Conservation (phyloP, 2,888 invertebrate genomes). For the Rosalia funebris region DNA sequence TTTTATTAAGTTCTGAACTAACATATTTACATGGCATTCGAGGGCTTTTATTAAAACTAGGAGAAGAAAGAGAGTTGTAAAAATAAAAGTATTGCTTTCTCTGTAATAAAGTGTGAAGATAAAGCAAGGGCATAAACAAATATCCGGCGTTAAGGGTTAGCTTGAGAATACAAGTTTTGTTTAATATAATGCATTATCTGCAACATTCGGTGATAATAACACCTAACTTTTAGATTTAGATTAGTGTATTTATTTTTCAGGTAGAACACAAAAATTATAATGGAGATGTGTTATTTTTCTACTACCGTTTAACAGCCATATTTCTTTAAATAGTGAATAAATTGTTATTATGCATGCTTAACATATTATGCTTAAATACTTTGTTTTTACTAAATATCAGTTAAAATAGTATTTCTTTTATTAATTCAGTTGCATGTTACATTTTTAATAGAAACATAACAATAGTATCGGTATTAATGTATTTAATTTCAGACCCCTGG, state of each 20-base stretch:
- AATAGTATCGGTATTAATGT: no score
- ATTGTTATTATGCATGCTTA: no score
- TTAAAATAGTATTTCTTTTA: no score
- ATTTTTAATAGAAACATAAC: no score
- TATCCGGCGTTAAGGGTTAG: slow-evolving; percentile 28
- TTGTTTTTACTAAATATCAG: no score
- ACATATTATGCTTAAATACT: no score
- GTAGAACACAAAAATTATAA: not conserved
- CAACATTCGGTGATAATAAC: slow-evolving; percentile 7
- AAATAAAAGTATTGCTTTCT: slow-evolving; percentile 9
- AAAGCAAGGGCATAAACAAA: slow-evolving; percentile 20
- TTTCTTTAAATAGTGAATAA: no score
- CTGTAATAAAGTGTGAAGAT: slow-evolving; percentile 8
- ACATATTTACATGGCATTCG: not conserved
- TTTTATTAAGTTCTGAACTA: slow-evolving; percentile 1
- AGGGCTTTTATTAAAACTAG: not conserved
- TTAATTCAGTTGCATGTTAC: no score
- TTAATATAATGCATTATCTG: slow-evolving; percentile 4
- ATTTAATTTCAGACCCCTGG: no score
- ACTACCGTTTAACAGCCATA: slow-evolving; percentile 2
- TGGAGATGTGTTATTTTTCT: not conserved
- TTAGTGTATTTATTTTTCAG: slow-evolving; percentile 20
- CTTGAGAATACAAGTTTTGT: not conserved
- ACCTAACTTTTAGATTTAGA: not conserved
- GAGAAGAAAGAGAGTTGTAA: slow-evolving; percentile 10